phyloP scores from a whole-genome alignment of 2,888 invertebrate genomes.

The Branchellion lobata region DNA sequence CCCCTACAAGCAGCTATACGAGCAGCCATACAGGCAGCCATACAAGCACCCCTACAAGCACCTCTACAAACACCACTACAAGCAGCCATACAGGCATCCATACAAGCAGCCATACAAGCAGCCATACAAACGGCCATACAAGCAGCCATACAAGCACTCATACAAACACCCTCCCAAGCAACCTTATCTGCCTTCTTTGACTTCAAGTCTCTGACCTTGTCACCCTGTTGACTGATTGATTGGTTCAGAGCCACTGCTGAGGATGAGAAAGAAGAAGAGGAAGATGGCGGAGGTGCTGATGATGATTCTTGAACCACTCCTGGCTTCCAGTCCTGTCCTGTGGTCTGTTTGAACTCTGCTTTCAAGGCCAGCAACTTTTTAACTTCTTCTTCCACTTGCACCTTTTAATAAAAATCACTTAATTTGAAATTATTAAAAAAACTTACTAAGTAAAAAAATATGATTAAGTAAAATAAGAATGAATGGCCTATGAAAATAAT shows the following conservation, averaged over 20 bases:
- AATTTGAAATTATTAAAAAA: too few species aligned
- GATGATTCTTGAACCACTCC: conserved; percentile 32
- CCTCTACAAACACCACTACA: too few species aligned
- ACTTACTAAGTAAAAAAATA: neutral
- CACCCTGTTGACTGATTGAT: conserved; percentile 68
- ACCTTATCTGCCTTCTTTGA: conserved; percentile 55
- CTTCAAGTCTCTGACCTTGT: conserved; percentile 73
- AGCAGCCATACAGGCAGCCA: too few species aligned
- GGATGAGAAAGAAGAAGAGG: neutral
- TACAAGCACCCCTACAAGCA: too few species aligned
- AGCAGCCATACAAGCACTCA: too few species aligned
- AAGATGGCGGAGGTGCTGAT: neutral
- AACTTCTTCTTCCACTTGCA: conserved; percentile 62
- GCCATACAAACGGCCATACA: too few species aligned
- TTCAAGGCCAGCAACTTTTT: conserved; percentile 71
- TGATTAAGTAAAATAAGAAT: neutral
- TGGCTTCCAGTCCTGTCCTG: conserved; percentile 71
- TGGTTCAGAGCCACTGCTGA: conserved; percentile 48
- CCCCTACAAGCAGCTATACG: too few species aligned
- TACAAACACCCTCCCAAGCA: too few species aligned
- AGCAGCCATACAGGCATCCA: too few species aligned
- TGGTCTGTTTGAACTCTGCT: conserved; percentile 72
- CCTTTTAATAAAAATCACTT: conserved; percentile 31
- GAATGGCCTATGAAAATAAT: too few species aligned
- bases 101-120: too few species aligned